Evolutionary conservation across 2,888 invertebrate species (phyloP).

Genomic region (Leptinotarsa haldemani): DNA sequence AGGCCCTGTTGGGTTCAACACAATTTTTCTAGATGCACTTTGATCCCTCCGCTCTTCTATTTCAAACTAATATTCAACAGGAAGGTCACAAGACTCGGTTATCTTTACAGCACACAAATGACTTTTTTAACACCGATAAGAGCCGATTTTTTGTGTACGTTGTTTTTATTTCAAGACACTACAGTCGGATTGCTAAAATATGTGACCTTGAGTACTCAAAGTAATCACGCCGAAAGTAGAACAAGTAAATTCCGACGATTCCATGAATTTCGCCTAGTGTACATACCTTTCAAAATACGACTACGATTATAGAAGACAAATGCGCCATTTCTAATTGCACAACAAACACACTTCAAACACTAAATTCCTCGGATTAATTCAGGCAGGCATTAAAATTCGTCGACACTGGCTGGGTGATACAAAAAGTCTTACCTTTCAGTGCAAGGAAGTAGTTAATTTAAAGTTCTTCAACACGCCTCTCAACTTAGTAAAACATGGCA

Average conservation of each 20-base stretch:
- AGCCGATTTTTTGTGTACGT: neutral
- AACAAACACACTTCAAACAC: conserved; percentile 34
- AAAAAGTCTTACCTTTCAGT: conserved; percentile 23
- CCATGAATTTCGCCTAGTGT: conserved; percentile 23
- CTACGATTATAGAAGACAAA: conserved; percentile 25
- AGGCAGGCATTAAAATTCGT: conserved; percentile 19
- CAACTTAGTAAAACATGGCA: conserved; percentile 83
- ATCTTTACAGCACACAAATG: neutral
- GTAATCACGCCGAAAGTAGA: conserved; percentile 19
- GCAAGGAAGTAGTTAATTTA: conserved; percentile 59
- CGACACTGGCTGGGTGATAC: conserved; percentile 14
- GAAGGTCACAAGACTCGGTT: conserved; percentile 15
- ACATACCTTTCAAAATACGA: conserved; percentile 10
- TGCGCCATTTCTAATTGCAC: conserved; percentile 51
- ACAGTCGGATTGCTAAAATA: neutral
- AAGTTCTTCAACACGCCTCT: conserved; percentile 70
- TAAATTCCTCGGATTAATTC: conserved; percentile 20
- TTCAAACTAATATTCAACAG: neutral
- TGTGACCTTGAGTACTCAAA: conserved; percentile 9
- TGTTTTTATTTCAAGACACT: neutral
- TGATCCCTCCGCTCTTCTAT: neutral
- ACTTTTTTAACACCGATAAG: conserved; percentile 3
- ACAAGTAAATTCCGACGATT: conserved; percentile 25
- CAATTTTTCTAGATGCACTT: neutral
- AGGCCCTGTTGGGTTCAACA: neutral